A percentile compares a stretch with the other conserved stretches of the same genome.
phyloP scores from a whole-genome alignment of 2,888 invertebrate species.

The Pyrrhosoma nymphula region DNA sequence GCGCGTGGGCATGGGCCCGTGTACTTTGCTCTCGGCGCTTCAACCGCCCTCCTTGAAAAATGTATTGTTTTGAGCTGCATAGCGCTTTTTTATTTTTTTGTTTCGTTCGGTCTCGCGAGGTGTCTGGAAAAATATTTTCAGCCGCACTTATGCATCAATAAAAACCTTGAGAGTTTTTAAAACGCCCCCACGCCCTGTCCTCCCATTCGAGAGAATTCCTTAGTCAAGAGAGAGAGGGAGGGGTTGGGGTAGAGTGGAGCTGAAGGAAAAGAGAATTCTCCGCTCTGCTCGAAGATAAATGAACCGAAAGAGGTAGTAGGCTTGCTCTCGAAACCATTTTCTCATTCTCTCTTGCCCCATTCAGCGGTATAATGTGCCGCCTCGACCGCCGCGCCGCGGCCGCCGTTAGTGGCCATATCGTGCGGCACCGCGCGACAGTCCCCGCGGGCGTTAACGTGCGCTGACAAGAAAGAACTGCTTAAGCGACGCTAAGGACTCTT shows the following conservation, averaged over 20 bases:
- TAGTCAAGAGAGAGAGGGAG: too few species aligned
- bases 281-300: neutral
- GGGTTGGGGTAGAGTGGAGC: neutral
- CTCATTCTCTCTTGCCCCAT: neutral
- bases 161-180: too few species aligned
- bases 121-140: neutral
- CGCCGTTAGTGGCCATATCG: neutral
- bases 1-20: neutral
- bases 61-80: neutral
- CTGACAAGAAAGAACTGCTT: conserved; percentile 40
- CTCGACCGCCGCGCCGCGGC: neutral
- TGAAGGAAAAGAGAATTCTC: neutral
- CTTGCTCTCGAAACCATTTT: neutral
- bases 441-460: neutral
- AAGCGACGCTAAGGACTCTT: conserved; percentile 28
- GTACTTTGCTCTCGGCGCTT: neutral
- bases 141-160: neutral
- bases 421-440: neutral
- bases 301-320: neutral
- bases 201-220: too few species aligned
- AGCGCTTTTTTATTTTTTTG: neutral
- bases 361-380: neutral
- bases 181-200: neutral
- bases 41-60: neutral
- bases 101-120: neutral